Base-by-base conservation (phyloP, 23 tunicate genomes). In the Styela clava region DNA sequence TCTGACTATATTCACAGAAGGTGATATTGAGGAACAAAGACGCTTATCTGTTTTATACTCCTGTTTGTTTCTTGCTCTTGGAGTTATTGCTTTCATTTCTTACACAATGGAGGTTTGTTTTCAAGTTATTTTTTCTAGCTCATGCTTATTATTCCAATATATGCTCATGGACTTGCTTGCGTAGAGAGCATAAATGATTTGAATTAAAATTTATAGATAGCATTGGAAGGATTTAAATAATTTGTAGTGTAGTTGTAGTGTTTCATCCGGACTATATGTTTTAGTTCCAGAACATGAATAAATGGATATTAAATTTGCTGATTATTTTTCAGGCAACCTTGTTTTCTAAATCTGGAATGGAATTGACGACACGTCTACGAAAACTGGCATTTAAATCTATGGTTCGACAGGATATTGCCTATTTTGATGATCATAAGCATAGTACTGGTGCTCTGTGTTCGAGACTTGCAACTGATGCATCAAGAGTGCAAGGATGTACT, bases 361-460 rank as follows among this genome's bases (percentile, higher is more conserved):
- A 84, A 73, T 63, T 95, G 69, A 95, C 99, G 7, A 74, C 81
- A 3, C 85, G 99, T 2, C 61, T 89, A 35, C 87, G 95, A 37
- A 37, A 78, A 37, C 34, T 44, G 32, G 87, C 95, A 23, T 95
- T 95, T 74, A 23, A 22, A 27, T 52, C 94, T 0, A 82, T 95
- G 64, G 61, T 95, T 27, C 85, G 88, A 1, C 95, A 85, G 52
- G 99, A 95, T 24, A 95, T 86, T 24, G 31, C 88, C 44, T 89
- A 80, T 81, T 95, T 95, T 37, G 99, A 95, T 74, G 88, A 95
- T 82, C 91, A 86, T 74, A 74, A 61, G 24, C 82, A 95, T 85
- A 85, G 91, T 86, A 89, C 95, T 20, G 99, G 99, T 24, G 95
- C 92, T 2, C 67, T 95, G 52, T 85, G 91, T 85, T 78, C 95